A percentile compares a stretch with the other conserved stretches of the same genome.
phyloP scores from a whole-genome alignment of 1,140 invertebrate species.

The Bombus haemorrhoidalis region DNA sequence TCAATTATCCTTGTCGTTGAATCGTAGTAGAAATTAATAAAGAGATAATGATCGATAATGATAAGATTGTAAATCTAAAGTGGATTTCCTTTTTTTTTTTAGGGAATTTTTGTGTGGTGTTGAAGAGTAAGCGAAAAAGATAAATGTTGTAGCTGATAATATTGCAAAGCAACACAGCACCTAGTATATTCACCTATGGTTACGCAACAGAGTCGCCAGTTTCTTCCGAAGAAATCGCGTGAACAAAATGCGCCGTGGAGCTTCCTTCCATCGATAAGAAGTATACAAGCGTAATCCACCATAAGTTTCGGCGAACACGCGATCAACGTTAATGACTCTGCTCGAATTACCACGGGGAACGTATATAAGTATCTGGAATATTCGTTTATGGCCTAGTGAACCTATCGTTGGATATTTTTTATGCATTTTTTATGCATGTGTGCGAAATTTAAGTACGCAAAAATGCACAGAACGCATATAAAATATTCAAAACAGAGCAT shows the following conservation, averaged over 20 bases:
- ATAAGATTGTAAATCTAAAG: no score
- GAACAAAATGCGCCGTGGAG: slow-evolving; percentile 2
- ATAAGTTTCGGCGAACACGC: slow-evolving; percentile 50
- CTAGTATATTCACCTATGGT: not conserved
- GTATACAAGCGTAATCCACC: slow-evolving; percentile 45
- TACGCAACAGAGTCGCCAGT: not conserved
- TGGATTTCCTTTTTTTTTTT: no score
- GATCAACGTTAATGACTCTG: slow-evolving; percentile 53
- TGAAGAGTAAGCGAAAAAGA: no score
- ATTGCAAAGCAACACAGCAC: not conserved
- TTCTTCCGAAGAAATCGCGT: slow-evolving; percentile 16
- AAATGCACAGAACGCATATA: no score
- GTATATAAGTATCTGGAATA: slow-evolving; percentile 37
- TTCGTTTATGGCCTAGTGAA: slow-evolving; percentile 37
- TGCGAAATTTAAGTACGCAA: no score
- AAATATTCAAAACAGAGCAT: no score
- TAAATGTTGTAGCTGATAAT: not conserved
- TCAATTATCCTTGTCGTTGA: no score
- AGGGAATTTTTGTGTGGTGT: no score
- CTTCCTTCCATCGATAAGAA: slow-evolving; percentile 33
- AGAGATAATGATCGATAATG: no score
- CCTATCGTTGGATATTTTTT: slow-evolving; percentile 17
- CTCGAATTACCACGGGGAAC: slow-evolving; percentile 27
- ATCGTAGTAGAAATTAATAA: no score
- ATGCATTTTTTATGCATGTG: not conserved